Evolutionary conservation across 2,113 vertebrate genomes (phyloP).

Genomic region (Chaetops frenatus): DNA sequence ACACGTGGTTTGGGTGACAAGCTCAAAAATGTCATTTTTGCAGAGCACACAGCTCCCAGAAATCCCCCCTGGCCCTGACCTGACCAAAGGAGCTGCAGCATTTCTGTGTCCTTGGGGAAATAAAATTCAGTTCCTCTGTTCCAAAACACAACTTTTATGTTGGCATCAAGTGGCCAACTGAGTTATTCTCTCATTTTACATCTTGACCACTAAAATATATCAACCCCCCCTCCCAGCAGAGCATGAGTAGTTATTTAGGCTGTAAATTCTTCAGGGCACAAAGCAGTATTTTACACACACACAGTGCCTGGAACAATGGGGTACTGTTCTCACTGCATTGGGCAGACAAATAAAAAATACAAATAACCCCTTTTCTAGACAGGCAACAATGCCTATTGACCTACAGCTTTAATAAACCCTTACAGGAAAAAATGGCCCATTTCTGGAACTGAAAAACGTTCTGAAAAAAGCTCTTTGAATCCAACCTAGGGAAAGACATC

Average conservation of each 20-base stretch:
- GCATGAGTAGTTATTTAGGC: rapidly evolving
- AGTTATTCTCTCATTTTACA: neutral
- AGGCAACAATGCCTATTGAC: neutral
- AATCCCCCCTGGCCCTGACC: neutral
- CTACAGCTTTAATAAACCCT: neutral
- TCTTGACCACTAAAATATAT: neutral
- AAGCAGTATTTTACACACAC: neutral
- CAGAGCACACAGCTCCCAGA: neutral
- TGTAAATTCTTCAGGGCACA: neutral
- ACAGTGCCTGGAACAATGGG: neutral
- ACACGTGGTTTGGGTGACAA: neutral
- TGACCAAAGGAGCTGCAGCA: neutral
- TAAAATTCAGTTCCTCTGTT: neutral
- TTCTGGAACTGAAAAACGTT: neutral
- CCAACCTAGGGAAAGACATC: neutral
- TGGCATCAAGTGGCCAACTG: neutral
- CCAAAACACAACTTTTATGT: neutral
- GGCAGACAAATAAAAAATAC: neutral
- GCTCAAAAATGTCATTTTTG: neutral
- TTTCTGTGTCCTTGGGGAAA: neutral
- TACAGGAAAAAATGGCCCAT: neutral
- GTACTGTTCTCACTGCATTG: neutral
- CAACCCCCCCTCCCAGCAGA: neutral
- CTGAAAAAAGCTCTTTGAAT: neutral
- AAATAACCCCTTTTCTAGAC: neutral